A percentile compares a stretch with the other conserved stretches of the same genome.
Evolutionary conservation across 2,113 vertebrate species (phyloP).

Genomic region (Megaceryle maxima): DNA sequence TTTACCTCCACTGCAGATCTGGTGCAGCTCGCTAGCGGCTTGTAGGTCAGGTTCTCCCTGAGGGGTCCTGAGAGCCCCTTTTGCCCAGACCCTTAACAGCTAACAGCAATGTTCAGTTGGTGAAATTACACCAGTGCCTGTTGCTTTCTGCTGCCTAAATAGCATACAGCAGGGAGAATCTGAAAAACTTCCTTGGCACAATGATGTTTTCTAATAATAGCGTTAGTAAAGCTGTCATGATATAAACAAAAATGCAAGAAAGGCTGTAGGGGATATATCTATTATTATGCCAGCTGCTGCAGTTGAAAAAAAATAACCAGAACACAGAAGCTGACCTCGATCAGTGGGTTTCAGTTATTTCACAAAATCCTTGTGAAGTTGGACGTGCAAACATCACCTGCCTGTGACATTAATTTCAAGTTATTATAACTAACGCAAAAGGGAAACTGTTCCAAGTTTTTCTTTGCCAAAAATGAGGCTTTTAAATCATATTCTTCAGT

Average conservation of each 20-base stretch:
- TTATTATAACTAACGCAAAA: neutral
- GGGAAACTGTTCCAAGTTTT: neutral
- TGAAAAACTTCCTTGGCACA: neutral
- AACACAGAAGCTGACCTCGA: neutral
- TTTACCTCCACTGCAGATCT: neutral
- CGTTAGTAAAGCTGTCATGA: neutral
- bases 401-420: neutral
- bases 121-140: neutral
- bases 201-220: neutral
- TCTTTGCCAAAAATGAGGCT: rapidly evolving
- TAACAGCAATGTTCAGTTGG: rapidly evolving
- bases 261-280: neutral
- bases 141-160: neutral
- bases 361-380: neutral
- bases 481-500: neutral
- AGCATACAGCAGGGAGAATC: neutral
- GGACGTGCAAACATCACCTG: neutral
- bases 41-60: neutral
- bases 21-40: rapidly evolving
- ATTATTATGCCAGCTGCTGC: neutral
- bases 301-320: neutral
- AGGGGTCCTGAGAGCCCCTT: rapidly evolving
- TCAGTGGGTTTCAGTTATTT: neutral
- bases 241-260: neutral
- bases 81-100: neutral